These are phyloP conservation scores for Denticeps clupeoides DNA, from an alignment of 2,797 vertebrate genomes.

Conservation along the genomic window DNA sequence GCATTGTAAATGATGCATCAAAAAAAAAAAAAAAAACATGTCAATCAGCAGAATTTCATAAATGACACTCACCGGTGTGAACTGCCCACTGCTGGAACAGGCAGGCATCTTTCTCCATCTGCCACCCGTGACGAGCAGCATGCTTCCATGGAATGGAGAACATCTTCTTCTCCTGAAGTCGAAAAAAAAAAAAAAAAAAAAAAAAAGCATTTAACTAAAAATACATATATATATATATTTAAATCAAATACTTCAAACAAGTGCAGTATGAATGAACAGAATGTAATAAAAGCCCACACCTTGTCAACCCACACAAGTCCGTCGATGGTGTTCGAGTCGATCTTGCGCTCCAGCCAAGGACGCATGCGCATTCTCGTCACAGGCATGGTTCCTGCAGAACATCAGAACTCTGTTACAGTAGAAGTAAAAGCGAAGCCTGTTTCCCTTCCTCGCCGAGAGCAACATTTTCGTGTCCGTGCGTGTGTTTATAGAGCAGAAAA, in stretches of 20 bases:
- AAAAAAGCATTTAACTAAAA: neutral
- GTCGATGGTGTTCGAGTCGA: constrained; percentile 42
- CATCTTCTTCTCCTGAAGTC: constrained; percentile 68
- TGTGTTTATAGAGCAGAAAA: too few species aligned
- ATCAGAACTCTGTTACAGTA: too few species aligned
- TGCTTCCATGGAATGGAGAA: constrained; percentile 97
- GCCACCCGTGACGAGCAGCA: constrained; percentile 90
- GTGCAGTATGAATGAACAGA: neutral
- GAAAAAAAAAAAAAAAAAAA: constrained; percentile 1
- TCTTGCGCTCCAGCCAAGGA: constrained; percentile 60
- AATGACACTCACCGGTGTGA: constrained; percentile 75
- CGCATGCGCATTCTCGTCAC: constrained; percentile 64
- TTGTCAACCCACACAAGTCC: constrained; percentile 59
- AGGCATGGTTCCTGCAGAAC: constrained; percentile 55
- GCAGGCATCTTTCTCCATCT: constrained; percentile 83
- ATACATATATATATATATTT: neutral
- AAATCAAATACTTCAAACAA: neutral
- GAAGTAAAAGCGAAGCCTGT: too few species aligned
- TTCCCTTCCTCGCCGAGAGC: too few species aligned
- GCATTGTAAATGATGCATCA: neutral
- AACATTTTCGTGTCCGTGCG: too few species aligned
- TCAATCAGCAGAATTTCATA: neutral
- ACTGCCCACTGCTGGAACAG: constrained; percentile 90
- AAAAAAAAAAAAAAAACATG: neutral
- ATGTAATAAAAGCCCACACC: constrained; percentile 16